These are phyloP conservation scores for Castor canadensis DNA, from an alignment of 2,113 vertebrate genomes.

Conservation along the genomic window DNA sequence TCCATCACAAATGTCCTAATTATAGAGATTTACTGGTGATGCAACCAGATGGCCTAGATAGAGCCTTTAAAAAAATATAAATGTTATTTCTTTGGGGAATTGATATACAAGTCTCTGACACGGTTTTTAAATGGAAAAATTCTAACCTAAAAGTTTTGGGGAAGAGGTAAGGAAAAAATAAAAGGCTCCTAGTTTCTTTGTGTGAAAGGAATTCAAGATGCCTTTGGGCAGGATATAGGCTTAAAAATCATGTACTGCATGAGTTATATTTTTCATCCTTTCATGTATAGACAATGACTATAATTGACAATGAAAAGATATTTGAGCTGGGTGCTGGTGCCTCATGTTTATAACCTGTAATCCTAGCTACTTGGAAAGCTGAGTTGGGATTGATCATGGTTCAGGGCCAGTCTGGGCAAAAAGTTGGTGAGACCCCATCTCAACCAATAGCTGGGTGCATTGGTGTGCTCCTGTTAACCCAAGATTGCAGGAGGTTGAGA, in stretches of 20 bases:
- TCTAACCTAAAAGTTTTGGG: neutral
- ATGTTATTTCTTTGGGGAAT: neutral
- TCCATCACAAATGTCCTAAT: neutral
- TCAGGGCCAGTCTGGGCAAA: too few relatives aligned
- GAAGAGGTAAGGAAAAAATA: neutral
- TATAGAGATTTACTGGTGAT: neutral
- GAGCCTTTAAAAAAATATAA: neutral
- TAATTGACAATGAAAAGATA: neutral
- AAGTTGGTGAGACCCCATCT: too few relatives aligned
- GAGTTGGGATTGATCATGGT: too few relatives aligned
- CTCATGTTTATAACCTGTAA: too few relatives aligned
- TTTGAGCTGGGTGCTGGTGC: too few relatives aligned
- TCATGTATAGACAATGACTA: neutral
- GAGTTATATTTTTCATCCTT: neutral
- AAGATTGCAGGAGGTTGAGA: too few relatives aligned
- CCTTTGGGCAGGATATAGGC: neutral
- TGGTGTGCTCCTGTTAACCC: too few relatives aligned
- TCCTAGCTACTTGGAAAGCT: too few relatives aligned
- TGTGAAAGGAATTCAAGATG: neutral
- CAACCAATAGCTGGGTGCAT: too few relatives aligned
- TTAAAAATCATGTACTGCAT: neutral
- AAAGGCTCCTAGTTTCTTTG: neutral
- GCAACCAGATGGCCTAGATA: neutral
- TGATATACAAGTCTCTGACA: neutral
- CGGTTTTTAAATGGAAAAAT: slow-evolving; percentile 13